Percentiles rank a stretch among this genome's conserved stretches.
Conservation (phyloP, 2,888 invertebrate genomes). For the Diaprepes abbreviatus region DNA sequence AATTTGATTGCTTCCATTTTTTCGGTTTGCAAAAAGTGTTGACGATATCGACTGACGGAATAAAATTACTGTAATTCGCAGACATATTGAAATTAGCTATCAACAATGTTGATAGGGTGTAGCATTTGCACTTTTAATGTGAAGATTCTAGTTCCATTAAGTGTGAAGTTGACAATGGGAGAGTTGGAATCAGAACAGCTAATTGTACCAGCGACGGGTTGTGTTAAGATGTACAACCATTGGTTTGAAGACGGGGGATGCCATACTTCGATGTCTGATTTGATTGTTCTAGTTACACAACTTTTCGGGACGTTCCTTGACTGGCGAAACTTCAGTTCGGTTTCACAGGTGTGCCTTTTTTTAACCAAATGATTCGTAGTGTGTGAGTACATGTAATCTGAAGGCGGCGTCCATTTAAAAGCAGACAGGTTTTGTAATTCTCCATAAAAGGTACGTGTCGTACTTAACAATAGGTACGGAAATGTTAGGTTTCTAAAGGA, state of each 20-base stretch:
- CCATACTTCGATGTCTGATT: slow-evolving; percentile 19
- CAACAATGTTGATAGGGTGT: slow-evolving; percentile 20
- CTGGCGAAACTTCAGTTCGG: not conserved
- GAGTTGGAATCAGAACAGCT: no score
- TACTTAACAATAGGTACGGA: slow-evolving; percentile 12
- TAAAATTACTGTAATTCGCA: slow-evolving; percentile 19
- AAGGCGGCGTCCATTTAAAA: not conserved
- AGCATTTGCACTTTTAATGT: slow-evolving; percentile 9
- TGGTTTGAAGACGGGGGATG: not conserved
- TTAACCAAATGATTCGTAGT: not conserved
- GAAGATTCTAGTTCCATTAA: not conserved
- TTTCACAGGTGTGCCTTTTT: slow-evolving; percentile 2
- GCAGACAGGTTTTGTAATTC: slow-evolving; percentile 3
- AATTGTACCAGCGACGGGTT: not conserved
- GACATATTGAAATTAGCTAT: not conserved
- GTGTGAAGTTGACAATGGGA: not conserved
- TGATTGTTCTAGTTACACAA: not conserved
- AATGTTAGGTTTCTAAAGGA: slow-evolving; percentile 18
- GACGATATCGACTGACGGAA: slow-evolving; percentile 20
- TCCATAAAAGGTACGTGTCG: not conserved
- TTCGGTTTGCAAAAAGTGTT: slow-evolving; percentile 23
- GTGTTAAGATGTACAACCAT: not conserved
- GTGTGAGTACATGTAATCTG: not conserved
- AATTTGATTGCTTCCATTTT: slow-evolving; percentile 30
- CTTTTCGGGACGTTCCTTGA: not conserved